Base-by-base conservation (phyloP, 2,888 invertebrate genomes). In the Willowsia nigromaculata region DNA sequence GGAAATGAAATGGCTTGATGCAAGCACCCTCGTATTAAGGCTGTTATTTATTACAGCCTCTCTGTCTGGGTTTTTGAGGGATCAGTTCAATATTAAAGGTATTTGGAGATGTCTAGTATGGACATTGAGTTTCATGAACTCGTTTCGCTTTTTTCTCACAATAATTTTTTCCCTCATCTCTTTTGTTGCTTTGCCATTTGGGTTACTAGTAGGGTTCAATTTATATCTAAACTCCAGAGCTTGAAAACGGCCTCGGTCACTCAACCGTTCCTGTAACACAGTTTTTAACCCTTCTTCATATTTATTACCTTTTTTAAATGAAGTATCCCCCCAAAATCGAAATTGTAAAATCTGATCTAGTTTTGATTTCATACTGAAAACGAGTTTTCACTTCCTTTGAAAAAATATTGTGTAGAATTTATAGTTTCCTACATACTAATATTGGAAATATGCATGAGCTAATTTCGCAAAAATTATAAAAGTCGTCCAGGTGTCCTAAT, bases 401-500 rank as follows among this genome's bases (percentile, higher is more conserved):
- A 22, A 22, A 43, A 50, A 6, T 47, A 71, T 47, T n/a, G n/a
- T n/a, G n/a, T n/a, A n/a, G n/a, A n/a, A n/a, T n/a, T n/a, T n/a
- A n/a, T n/a, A n/a, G n/a, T n/a, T n/a, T n/a, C n/a, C n/a, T n/a
- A n/a, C n/a, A n/a, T n/a, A n/a, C n/a, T n/a, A 13, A 7, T n/a
- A 30, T 76, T 50, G 1, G n/a, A 65, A 65, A 18, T 18, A 53
- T 78, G 30, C 76, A 7, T 30, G 56, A 40, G 37, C 50, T 82
- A 43, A 59, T 76, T 76, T 76, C 53, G 76, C 76, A 50, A 53
- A 76, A 76, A 76, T n/a, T 30, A 47, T 13, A 22, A 81, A 40
- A 56, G 40, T 50, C 65, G 22, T 80, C 71, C 89, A 89, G 89
- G 89, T 89, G 89, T 85, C 89, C 84, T 89, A 85, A 71, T 85